Conservation (phyloP, 2,888 invertebrate species). For the Nymphalis urticae region DNA sequence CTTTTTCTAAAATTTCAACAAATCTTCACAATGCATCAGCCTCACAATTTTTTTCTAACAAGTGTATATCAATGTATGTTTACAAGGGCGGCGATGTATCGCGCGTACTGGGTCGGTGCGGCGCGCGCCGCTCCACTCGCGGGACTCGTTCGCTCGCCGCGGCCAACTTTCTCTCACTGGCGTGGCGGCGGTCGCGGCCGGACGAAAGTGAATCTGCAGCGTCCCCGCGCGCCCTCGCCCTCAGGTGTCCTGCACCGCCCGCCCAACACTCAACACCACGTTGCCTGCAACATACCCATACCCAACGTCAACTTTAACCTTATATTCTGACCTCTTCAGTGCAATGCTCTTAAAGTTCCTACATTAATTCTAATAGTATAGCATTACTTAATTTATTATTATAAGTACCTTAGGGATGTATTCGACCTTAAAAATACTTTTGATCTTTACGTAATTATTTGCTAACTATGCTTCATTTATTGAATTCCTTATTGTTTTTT, state of each 20-base stretch:
- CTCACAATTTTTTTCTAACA: conserved; percentile 31
- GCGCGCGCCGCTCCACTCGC: conserved; percentile 70
- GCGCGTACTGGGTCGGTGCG: conserved; percentile 66
- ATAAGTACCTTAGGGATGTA: not conserved
- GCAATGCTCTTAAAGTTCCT: conserved; percentile 63
- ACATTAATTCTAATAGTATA: conserved; percentile 33
- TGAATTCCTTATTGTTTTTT: too few species aligned
- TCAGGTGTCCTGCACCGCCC: conserved; percentile 50
- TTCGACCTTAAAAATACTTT: too few species aligned
- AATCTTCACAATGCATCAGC: conserved; percentile 28
- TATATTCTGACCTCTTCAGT: conserved; percentile 78
- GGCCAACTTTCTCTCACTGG: conserved; percentile 82
- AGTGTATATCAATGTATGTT: conserved; percentile 42
- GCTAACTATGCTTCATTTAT: too few species aligned
- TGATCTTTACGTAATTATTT: too few species aligned
- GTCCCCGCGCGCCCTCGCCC: conserved; percentile 62
- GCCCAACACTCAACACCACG: conserved; percentile 53
- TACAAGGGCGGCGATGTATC: conserved; percentile 52
- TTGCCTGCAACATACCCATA: conserved; percentile 56
- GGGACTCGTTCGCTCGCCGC: conserved; percentile 80
- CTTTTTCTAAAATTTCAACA: conserved; percentile 31
- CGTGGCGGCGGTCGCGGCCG: conserved; percentile 73
- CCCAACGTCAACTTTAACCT: conserved; percentile 77
- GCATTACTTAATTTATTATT: conserved; percentile 9
- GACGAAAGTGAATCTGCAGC: conserved; percentile 82